A percentile compares a stretch with the other conserved stretches of the same genome.
Conservation (phyloP, 2,888 invertebrate genomes). For the Epiblema foenella region DNA sequence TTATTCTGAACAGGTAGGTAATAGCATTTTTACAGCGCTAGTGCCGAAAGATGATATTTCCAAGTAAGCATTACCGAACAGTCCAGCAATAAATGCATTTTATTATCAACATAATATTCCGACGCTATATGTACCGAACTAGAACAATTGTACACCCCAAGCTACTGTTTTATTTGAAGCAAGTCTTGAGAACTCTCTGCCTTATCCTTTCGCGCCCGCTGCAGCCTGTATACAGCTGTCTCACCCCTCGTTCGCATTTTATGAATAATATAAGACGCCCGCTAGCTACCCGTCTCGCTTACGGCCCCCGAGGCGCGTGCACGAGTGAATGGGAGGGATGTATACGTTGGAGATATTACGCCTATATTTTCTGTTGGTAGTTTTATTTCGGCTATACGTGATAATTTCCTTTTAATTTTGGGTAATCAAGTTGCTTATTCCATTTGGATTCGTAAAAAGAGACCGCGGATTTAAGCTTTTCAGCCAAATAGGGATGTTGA, state of each 20-base stretch:
- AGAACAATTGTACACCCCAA: slow-evolving; percentile 44
- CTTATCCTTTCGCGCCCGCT: slow-evolving; percentile 35
- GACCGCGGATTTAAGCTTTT: slow-evolving; percentile 25
- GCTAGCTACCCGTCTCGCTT: slow-evolving; percentile 44
- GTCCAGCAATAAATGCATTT: slow-evolving; percentile 38
- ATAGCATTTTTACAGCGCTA: background rate
- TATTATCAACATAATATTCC: slow-evolving; percentile 32
- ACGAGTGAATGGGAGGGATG: slow-evolving; percentile 34
- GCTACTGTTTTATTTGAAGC: slow-evolving; percentile 44
- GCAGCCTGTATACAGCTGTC: slow-evolving; percentile 31
- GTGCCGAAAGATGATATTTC: slow-evolving; percentile 1
- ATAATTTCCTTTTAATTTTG: slow-evolving; percentile 47
- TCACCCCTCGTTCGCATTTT: slow-evolving; percentile 29
- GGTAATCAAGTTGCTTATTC: slow-evolving; percentile 45
- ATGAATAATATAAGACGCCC: slow-evolving; percentile 46
- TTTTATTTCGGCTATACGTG: slow-evolving; percentile 43
- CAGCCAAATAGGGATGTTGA: too few relatives aligned
- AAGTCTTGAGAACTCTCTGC: slow-evolving; percentile 35
- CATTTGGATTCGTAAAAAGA: slow-evolving; percentile 38
- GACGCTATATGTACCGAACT: slow-evolving; percentile 35
- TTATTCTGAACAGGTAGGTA: background rate
- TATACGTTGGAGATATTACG: slow-evolving; percentile 19
- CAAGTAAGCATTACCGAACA: slow-evolving; percentile 1
- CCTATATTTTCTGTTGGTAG: slow-evolving; percentile 30
- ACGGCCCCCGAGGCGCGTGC: slow-evolving; percentile 1